These are phyloP conservation scores for Formica exsecta DNA, from an alignment of 1,140 invertebrate genomes.

Conservation along the genomic window DNA sequence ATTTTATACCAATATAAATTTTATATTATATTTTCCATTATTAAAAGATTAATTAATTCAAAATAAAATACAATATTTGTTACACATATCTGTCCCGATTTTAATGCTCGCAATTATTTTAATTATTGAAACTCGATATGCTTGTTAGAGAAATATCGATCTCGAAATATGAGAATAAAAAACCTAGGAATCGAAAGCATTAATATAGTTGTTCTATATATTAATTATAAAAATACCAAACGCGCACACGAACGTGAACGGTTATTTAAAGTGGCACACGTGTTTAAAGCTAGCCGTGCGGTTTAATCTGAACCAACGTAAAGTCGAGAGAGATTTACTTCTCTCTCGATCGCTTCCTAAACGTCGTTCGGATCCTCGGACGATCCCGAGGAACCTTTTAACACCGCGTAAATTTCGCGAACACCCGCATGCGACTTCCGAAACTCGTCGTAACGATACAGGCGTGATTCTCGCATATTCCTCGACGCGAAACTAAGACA, in stretches of 20 bases:
- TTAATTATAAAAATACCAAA: conserved; percentile 2
- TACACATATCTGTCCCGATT: background rate
- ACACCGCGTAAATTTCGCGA: background rate
- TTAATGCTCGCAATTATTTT: conserved; percentile 3
- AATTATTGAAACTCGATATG: background rate
- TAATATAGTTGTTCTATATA: background rate
- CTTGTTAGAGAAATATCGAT: background rate
- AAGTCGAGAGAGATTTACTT: background rate
- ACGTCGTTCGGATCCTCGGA: background rate
- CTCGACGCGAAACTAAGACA: conserved; percentile 65
- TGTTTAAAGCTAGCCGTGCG: conserved; percentile 6
- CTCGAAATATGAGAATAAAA: background rate
- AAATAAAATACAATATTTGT: background rate
- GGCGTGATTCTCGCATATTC: conserved; percentile 31
- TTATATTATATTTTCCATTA: background rate
- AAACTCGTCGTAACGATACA: conserved; percentile 20
- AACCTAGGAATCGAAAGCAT: background rate
- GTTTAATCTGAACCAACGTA: background rate
- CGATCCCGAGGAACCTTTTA: background rate
- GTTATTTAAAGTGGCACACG: conserved; percentile 16
- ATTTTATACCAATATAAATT: conserved; percentile 1
- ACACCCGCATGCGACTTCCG: conserved; percentile 13
- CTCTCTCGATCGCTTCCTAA: background rate
- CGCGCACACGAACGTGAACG: background rate
- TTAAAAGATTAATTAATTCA: background rate